Conservation (phyloP, 2,888 invertebrate genomes). For the Caenorhabditis parvicauda region DNA sequence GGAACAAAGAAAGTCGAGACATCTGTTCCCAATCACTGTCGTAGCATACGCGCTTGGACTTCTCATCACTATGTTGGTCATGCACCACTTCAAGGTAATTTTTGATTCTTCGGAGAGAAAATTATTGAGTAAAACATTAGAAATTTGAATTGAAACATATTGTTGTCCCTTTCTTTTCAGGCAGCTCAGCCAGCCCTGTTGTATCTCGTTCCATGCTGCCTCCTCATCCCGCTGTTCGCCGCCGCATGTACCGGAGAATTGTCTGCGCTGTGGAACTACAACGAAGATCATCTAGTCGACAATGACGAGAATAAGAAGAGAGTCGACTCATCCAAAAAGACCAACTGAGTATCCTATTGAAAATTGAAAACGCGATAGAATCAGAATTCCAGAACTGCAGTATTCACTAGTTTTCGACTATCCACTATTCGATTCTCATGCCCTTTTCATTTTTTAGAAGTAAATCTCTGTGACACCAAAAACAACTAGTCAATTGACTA, state of each 20-base stretch:
- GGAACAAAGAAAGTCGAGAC: conserved; percentile 36
- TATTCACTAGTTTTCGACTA: no score
- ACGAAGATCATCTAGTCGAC: conserved; percentile 59
- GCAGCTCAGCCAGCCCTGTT: conserved; percentile 84
- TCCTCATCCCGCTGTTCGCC: conserved; percentile 83
- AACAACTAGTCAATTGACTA: no score
- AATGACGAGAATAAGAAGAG: conserved; percentile 45
- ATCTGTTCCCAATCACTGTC: conserved; percentile 82
- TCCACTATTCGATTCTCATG: no score
- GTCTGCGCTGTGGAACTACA: conserved; percentile 64
- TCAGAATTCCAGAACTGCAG: no score
- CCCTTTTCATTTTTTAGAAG: no score
- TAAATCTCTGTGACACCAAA: no score
- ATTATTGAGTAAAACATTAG: background rate
- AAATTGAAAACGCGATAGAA: no score
- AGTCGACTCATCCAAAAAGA: conserved; percentile 33
- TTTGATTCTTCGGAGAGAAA: background rate
- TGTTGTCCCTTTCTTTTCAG: no score
- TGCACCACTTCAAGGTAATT: conserved; percentile 87
- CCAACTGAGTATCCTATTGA: conserved; percentile 21
- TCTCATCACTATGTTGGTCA: conserved; percentile 88
- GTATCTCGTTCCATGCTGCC: conserved; percentile 93
- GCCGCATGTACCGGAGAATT: conserved; percentile 87
- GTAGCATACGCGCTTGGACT: conserved; percentile 89
- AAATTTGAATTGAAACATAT: background rate